These are phyloP conservation scores for Phoxinus dragarum DNA, from an alignment of 2,797 vertebrate species.

Conservation along the genomic window DNA sequence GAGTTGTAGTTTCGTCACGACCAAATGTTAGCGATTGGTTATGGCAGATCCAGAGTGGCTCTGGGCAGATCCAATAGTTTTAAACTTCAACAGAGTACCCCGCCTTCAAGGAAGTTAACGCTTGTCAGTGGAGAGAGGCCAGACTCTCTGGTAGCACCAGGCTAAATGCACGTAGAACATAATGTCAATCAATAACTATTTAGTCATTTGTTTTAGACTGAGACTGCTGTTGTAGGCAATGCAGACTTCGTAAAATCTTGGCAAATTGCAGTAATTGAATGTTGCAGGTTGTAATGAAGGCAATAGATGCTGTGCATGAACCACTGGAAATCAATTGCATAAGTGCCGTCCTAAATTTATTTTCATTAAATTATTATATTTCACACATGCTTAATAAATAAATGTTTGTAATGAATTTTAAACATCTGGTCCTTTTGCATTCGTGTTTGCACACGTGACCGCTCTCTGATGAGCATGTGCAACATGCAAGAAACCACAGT, in stretches of 20 bases:
- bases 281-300: neutral
- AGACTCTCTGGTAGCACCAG: no score
- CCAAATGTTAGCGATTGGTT: no score
- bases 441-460: no score
- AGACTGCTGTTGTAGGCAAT: neutral
- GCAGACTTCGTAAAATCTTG: neutral
- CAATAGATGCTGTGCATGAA: no score
- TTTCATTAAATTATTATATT: neutral
- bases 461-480: slow-evolving; percentile 47
- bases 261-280: neutral
- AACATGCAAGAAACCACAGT: slow-evolving; percentile 49
- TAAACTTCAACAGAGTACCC: no score
- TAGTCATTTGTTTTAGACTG: neutral
- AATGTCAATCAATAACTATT: neutral
- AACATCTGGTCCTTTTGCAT: neutral
- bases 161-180: no score
- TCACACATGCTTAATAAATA: neutral
- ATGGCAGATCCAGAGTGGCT: no score
- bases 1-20: no score
- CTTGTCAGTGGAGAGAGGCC: no score
- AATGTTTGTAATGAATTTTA: neutral
- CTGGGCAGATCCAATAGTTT: no score
- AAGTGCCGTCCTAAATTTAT: neutral
- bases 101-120: no score
- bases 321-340: neutral